Evolutionary conservation across 1,140 invertebrate species (phyloP), one percentile per base, ranked within the genome.

Genomic region (Papilio machaon): DNA sequence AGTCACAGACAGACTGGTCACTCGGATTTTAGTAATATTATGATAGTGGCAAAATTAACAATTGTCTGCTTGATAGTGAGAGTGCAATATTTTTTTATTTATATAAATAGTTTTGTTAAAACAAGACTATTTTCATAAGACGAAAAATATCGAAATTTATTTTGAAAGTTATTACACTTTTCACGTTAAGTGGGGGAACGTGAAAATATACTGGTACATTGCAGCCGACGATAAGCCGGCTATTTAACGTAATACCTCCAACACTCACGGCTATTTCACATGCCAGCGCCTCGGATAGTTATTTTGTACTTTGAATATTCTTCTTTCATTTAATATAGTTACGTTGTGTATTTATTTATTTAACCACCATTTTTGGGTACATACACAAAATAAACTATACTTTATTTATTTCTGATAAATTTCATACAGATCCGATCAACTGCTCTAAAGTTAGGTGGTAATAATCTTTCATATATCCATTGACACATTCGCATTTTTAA

Each of bases 281-380:
- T 15, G 64, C 64, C 64, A 70, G 64, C 64, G 64, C 64, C 64
- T 70, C 64, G 64, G 30, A 70, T 70, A 70, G 30, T 35, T 70
- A 70, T 70, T 70, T 70, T 30, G 13, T 35, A 64, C 60, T 64
- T 35, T 70, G 64, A 70, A 70, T 70, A 70, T 70, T 70, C 64
- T 64, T 64, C 60, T 30, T 64, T 64, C 64, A 70, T 70, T 70
- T 70, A 64, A n/a, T n/a, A n/a, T n/a, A n/a, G n/a, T n/a, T n/a
- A n/a, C n/a, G n/a, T n/a, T n/a, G n/a, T n/a, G n/a, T n/a, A 70
- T 70, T 70, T 70, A 64, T 54, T 54, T 54, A 7, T 54, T 47
- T 47, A 30, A 30, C 23, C 23, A 30, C 23, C 23, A 1, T 30
- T 30, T 30, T 30, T 30, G 23, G 23, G 23, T 30, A 30, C 23